Evolutionary conservation across 1,140 invertebrate genomes (phyloP), one percentile per base, ranked within the genome.

Genomic region (Tetranychus cinnabarinus): DNA sequence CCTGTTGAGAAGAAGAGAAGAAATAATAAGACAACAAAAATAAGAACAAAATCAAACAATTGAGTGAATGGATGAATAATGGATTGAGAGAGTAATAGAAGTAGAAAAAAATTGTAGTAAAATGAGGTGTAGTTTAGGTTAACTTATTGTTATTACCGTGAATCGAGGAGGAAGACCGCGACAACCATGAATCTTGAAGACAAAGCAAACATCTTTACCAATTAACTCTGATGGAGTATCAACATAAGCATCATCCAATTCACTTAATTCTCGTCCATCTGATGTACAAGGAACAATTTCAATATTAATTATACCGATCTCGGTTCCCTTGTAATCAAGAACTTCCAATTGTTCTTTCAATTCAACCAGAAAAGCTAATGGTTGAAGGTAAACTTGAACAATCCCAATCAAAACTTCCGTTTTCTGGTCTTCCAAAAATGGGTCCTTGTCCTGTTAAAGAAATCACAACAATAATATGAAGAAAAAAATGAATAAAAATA

Each of bases 401-500:
- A 74, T 76, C n/a, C 80, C 80, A 63, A 81, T 77, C 56, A 75
- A 71, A n/a, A 77, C 72, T 54, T 78, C 76, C 5, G 72, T 39
- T 60, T 79, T 73, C 8, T 72, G 67, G 61, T 78, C 73, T 66
- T 81, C 79, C 56, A 73, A 67, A 69, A 82, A 82, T 42, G 80
- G 80, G 71, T 82, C 80, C 60, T 75, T 69, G 35, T 77, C 74
- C 77, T 80, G 66, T 46, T 67, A 66, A 58, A 59, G 46, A 31
- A 52, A 61, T 39, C 57, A n/a, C 39, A 15, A 54, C 39, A 13
- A 34, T 56, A 34, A 37, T 7, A 42, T 10, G 55, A 59, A 59
- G n/a, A 37, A n/a, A 42, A 42, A 42, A 42, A 42, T 10, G 10
- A 42, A 6, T 42, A 42, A 6, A 5, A 42, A 6, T 42, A 42